Evolutionary conservation across 2,113 vertebrate genomes (phyloP), one percentile per base, ranked within the genome.

Genomic region (Larimichthys crocea): DNA sequence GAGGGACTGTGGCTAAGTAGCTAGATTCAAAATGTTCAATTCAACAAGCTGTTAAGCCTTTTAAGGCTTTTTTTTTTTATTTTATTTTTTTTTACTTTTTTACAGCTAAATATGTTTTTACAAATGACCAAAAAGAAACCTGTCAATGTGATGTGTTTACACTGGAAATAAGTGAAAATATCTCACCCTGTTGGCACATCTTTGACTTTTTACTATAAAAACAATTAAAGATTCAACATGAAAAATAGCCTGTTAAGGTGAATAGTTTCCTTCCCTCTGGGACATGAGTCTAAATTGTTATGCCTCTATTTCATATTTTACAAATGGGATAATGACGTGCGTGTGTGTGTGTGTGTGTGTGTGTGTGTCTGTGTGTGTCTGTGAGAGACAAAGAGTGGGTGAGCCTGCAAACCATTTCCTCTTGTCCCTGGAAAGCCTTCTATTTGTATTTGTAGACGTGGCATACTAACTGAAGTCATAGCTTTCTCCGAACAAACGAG

Each of bases 401-500:
- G 46, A 74, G 53, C 11, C 7, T 11, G 42, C 3, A 17, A 62
- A n/a, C 55, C 12, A 35, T 55, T 66, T 48, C n/a, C n/a, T 65
- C n/a, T 53, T 24, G 70, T 55, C 42, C 19, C 60, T 64, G 40
- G 52, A 68, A 79, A 66, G 29, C 19, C 15, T 29, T 83, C 22
- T n/a, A 46, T 76, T 74, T 78, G 68, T 82, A 26, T 80, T 49
- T 70, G 48, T 16, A 29, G 80, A 65, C 22, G 52, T 71, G 29
- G 29, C 26, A 56, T 9, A 55, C 35, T 85, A 76, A 89, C 74
- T 84, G 35, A 67, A 77, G 3, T 60, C 22, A 19, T 61, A 52
- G 62, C 60, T 14, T 72, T 88, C 73, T 66, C 67, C 60, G 29
- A 83, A 64, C 50, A 72, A 74, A 86, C 42, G 20, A 22, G 65